A percentile compares a stretch with the other conserved stretches of the same genome.
phyloP scores from a whole-genome alignment of 1,140 invertebrate species.

The Musca vetustissima region DNA sequence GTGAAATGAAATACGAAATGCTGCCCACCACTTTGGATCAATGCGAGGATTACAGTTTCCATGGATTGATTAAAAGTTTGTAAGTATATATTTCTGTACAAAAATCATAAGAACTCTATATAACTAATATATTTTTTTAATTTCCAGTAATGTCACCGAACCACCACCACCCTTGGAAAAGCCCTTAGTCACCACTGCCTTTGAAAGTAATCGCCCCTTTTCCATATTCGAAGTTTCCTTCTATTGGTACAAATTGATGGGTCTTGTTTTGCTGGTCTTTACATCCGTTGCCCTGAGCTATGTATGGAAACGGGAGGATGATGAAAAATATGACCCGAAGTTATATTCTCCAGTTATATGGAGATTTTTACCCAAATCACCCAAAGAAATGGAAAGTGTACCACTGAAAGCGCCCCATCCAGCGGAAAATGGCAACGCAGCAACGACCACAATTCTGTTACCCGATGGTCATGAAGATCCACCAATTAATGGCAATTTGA shows the following conservation, averaged over 20 bases:
- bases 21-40: constrained; percentile 62
- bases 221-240: constrained; percentile 64
- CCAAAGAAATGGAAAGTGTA: constrained; percentile 37
- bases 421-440: neutral
- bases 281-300: constrained; percentile 60
- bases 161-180: neutral
- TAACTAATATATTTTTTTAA: neutral
- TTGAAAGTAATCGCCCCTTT: constrained; percentile 53
- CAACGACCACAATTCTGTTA: neutral
- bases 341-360: constrained; percentile 39
- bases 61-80: constrained; percentile 36
- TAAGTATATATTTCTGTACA: constrained; percentile 30
- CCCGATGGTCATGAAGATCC: too few species aligned
- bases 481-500: too few species aligned
- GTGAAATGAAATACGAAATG: constrained; percentile 58
- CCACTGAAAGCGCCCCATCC: constrained; percentile 30
- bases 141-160: neutral
- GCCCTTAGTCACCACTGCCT: constrained; percentile 37
- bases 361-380: constrained; percentile 31
- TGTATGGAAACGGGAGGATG: constrained; percentile 36
- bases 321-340: constrained; percentile 38
- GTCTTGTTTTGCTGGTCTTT: constrained; percentile 62
- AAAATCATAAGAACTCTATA: neutral
- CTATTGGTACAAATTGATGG: constrained; percentile 65
- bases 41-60: constrained; percentile 57